Percentiles rank a stretch among this genome's conserved stretches.
Conservation (phyloP, 2,797 vertebrate species). For the Mormyrus hasselquistii region DNA sequence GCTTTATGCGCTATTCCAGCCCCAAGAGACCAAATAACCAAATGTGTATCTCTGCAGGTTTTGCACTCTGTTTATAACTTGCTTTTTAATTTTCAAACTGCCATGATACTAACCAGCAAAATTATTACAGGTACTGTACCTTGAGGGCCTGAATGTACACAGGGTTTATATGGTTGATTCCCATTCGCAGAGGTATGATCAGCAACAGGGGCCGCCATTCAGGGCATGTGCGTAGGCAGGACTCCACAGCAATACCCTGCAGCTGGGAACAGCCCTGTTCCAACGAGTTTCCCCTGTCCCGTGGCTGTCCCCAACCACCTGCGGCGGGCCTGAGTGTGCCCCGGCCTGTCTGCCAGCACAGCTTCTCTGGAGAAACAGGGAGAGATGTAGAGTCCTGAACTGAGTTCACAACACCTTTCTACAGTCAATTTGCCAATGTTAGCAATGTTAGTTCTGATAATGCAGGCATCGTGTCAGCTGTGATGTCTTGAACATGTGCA, state of each 20-base stretch:
- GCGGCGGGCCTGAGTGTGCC: constrained; percentile 16
- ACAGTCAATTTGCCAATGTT: neutral
- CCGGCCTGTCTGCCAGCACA: constrained; percentile 58
- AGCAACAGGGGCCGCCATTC: constrained; percentile 75
- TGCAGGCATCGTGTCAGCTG: neutral
- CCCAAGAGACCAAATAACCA: neutral
- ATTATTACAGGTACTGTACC: constrained; percentile 46
- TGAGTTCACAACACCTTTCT: neutral
- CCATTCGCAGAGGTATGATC: constrained; percentile 75
- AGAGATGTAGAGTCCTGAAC: neutral
- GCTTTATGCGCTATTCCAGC: neutral
- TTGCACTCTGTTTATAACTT: neutral
- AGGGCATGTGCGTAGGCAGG: constrained; percentile 35
- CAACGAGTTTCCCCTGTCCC: neutral
- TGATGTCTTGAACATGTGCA: neutral
- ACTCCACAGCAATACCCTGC: neutral
- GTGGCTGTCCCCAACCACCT: constrained; percentile 22
- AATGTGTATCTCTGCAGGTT: neutral
- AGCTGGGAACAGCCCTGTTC: constrained; percentile 31
- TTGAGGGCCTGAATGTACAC: constrained; percentile 76
- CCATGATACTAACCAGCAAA: neutral
- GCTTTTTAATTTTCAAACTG: neutral
- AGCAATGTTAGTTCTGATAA: neutral
- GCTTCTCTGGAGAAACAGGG: constrained; percentile 30
- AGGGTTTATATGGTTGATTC: constrained; percentile 81